A percentile compares a stretch with the other conserved stretches of the same genome.
Conservation (phyloP, 2,888 invertebrate species). For the Morpho achilles region DNA sequence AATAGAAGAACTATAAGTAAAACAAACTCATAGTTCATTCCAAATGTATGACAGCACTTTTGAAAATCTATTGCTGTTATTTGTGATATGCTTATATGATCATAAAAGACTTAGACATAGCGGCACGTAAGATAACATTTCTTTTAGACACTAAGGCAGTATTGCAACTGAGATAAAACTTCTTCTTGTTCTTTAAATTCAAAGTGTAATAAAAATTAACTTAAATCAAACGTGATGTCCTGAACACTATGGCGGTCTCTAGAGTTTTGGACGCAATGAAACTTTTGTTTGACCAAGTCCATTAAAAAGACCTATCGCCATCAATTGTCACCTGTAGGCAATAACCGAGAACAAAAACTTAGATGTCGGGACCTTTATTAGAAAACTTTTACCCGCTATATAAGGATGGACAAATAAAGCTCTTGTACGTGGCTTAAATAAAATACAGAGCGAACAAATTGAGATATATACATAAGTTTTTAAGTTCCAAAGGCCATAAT, state of each 20-base stretch:
- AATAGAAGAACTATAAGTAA: too few species aligned
- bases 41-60: too few species aligned
- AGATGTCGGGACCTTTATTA: constrained; percentile 70
- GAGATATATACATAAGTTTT: not conserved
- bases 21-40: too few species aligned
- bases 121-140: too few species aligned
- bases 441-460: constrained; percentile 39
- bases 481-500: too few species aligned
- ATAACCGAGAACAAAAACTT: constrained; percentile 64
- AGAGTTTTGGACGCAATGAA: constrained; percentile 27
- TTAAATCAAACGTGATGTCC: constrained; percentile 16
- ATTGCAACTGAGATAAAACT: too few species aligned
- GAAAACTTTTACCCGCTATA: constrained; percentile 68
- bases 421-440: constrained; percentile 70
- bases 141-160: too few species aligned
- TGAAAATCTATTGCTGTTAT: too few species aligned
- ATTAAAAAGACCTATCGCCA: constrained; percentile 68
- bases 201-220: constrained; percentile 12
- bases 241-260: constrained; percentile 11
- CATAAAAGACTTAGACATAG: too few species aligned
- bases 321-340: constrained; percentile 75
- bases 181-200: not conserved
- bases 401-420: constrained; percentile 66
- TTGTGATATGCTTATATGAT: too few species aligned
- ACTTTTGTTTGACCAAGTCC: constrained; percentile 48